Conservation (phyloP, 2,888 invertebrate species). For the Lasioglossum oenotherae region DNA sequence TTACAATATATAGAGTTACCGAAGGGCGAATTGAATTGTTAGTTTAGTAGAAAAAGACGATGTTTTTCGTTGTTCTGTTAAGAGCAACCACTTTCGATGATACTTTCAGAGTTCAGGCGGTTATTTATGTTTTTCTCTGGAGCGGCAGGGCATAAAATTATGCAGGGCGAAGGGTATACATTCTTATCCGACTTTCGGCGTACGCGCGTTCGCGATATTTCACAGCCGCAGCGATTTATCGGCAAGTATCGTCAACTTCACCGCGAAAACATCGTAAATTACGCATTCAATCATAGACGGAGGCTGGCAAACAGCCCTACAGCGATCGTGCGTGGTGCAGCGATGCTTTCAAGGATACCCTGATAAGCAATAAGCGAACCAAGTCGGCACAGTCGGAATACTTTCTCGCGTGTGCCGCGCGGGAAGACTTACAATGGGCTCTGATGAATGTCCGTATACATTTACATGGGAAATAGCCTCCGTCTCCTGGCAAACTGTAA, state of each 20-base stretch:
- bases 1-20: background rate
- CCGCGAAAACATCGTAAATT: conserved; percentile 63
- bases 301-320: conserved; percentile 27
- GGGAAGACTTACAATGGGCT: conserved; percentile 78
- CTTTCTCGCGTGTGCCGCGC: conserved; percentile 60
- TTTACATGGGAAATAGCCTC: conserved; percentile 81
- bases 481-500: conserved; percentile 72
- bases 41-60: background rate
- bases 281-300: conserved; percentile 67
- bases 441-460: conserved; percentile 83
- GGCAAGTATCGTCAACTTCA: conserved; percentile 54
- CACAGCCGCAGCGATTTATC: conserved; percentile 47
- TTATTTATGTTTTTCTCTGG: background rate
- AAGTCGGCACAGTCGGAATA: conserved; percentile 61
- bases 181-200: conserved; percentile 25
- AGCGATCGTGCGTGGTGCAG: conserved; percentile 55
- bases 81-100: background rate
- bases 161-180: background rate
- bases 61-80: background rate
- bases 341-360: conserved; percentile 58
- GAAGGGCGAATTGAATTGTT: background rate
- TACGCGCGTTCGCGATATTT: conserved; percentile 38
- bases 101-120: background rate
- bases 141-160: background rate
- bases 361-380: conserved; percentile 63